Percentiles rank a stretch among this genome's conserved stretches.
phyloP scores from a whole-genome alignment of 2,888 invertebrate genomes.

The Augiades crinisus region DNA sequence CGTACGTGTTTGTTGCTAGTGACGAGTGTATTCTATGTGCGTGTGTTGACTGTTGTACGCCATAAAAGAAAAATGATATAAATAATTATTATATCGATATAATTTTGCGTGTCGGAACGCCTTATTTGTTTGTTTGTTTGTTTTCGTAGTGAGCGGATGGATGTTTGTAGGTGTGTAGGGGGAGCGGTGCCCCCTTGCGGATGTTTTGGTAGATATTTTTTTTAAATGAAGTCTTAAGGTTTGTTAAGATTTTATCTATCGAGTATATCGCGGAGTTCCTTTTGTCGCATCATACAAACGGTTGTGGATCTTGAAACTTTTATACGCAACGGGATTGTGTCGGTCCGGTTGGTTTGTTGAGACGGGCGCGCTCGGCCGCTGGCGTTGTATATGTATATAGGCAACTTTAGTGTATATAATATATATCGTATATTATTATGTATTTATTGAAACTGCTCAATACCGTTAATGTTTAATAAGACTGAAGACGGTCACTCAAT shows the following conservation, averaged over 20 bases:
- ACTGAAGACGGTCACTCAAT: too few relatives aligned
- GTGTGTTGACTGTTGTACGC: conserved; percentile 76
- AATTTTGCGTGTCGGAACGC: conserved; percentile 47
- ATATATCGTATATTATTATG: not conserved
- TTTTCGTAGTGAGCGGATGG: conserved; percentile 29
- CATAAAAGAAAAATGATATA: conserved; percentile 54
- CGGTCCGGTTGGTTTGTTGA: not conserved
- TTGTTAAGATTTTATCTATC: conserved; percentile 6
- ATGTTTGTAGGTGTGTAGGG: conserved; percentile 23
- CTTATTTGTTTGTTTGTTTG: conserved; percentile 32
- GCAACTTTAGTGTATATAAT: not conserved
- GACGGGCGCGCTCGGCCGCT: not conserved
- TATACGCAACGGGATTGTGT: conserved; percentile 8
- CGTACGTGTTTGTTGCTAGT: conserved; percentile 53
- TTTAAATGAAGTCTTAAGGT: conserved; percentile 16
- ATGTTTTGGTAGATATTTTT: conserved; percentile 23
- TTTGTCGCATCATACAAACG: conserved; percentile 9
- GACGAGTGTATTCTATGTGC: conserved; percentile 63
- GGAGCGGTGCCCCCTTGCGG: not conserved
- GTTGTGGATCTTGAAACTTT: conserved; percentile 20
- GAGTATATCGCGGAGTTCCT: conserved; percentile 19
- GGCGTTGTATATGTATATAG: conserved; percentile 1
- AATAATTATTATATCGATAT: conserved; percentile 41
- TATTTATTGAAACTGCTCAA: too few relatives aligned
- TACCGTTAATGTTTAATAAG: too few relatives aligned